These are phyloP conservation scores for Chrysolina americana DNA, from an alignment of 2,888 invertebrate genomes.

Conservation along the genomic window DNA sequence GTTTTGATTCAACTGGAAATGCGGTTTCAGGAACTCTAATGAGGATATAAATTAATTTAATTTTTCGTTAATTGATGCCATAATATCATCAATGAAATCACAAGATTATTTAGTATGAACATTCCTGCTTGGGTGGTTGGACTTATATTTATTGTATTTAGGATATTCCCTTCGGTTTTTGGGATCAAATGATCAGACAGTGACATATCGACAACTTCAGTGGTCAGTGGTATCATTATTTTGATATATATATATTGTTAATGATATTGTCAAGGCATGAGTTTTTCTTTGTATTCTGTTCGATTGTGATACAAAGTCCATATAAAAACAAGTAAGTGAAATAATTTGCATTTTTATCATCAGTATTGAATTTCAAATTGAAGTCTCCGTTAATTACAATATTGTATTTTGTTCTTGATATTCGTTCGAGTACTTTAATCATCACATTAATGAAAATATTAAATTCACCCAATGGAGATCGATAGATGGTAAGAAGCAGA, in stretches of 20 bases:
- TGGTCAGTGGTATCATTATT: not conserved
- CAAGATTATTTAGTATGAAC: not conserved
- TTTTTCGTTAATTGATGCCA: not conserved
- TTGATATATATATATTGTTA: not conserved
- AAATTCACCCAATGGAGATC: not conserved
- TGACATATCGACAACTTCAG: no score
- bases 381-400: no score
- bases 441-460: not conserved
- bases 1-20: not conserved
- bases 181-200: no score
- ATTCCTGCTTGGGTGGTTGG: not conserved
- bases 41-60: not conserved
- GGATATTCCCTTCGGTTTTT: no score
- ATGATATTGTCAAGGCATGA: not conserved
- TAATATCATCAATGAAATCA: not conserved
- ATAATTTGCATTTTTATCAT: not conserved
- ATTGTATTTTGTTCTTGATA: not conserved
- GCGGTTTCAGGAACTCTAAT: not conserved
- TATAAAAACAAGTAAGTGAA: not conserved
- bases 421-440: not conserved
- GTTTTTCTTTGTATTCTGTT: not conserved
- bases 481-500: not conserved
- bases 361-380: not conserved
- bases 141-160: not conserved
- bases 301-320: not conserved